Conservation (phyloP, 1,140 invertebrate genomes). For the Brachionus sp. region DNA sequence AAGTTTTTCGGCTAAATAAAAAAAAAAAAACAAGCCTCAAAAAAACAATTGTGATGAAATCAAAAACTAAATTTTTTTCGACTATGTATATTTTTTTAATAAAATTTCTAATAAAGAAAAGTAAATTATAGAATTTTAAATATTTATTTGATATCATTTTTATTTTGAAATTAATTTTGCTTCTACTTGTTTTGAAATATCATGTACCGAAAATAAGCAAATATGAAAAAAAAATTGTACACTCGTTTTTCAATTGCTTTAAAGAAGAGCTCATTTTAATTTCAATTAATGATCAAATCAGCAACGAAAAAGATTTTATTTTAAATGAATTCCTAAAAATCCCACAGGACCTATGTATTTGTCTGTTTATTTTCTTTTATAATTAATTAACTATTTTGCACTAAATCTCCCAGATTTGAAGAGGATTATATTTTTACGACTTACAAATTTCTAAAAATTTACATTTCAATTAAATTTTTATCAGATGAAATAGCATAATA, state of each 20-base stretch:
- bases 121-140: constrained; percentile 3
- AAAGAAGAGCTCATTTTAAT: background rate
- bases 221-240: background rate
- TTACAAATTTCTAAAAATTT: background rate
- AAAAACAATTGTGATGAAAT: constrained; percentile 11
- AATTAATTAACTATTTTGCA: background rate
- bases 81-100: background rate
- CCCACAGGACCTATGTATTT: background rate
- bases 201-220: background rate
- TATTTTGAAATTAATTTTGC: background rate
- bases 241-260: background rate
- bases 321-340: background rate
- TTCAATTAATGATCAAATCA: background rate
- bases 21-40: no score
- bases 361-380: background rate
- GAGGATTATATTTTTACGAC: background rate
- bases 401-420: background rate
- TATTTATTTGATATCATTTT: constrained; percentile 28
- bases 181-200: constrained; percentile 4
- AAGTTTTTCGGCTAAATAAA: no score
- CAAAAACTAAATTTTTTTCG: background rate
- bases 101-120: background rate
- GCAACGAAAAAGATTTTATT: background rate
- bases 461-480: background rate
- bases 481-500: background rate